phyloP scores from a whole-genome alignment of 1,140 invertebrate species.

The Mya arenaria region DNA sequence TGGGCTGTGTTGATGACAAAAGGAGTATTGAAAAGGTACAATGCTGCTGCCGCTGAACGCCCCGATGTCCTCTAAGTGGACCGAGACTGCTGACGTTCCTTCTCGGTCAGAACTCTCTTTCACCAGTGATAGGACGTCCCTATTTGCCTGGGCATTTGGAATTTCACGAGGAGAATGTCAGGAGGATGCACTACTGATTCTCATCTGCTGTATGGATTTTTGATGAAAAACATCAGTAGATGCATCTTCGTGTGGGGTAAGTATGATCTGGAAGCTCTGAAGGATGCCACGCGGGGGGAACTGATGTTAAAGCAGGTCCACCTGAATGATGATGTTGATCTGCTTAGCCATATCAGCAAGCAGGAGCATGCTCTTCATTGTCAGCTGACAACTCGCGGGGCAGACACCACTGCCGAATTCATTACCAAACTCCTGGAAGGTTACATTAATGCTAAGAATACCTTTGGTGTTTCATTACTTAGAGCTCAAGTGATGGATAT shows the following conservation, averaged over 20 bases:
- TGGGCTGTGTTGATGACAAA: slow-evolving; percentile 43
- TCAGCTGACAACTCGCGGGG: slow-evolving; percentile 54
- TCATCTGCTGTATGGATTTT: slow-evolving; percentile 61
- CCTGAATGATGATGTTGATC: neutral
- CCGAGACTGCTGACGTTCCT: neutral
- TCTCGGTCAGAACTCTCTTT: neutral
- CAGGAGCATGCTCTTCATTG: slow-evolving; percentile 62
- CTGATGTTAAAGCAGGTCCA: neutral
- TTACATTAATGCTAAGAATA: slow-evolving; percentile 46
- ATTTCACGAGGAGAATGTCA: slow-evolving; percentile 67
- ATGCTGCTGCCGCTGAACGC: neutral
- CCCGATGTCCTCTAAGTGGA: neutral
- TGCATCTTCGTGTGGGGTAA: slow-evolving; percentile 65
- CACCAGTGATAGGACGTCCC: neutral
- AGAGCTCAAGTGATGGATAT: slow-evolving; percentile 28
- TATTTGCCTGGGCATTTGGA: slow-evolving; percentile 68
- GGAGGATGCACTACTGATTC: slow-evolving; percentile 59
- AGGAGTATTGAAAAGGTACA: slow-evolving; percentile 5
- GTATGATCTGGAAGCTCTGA: neutral
- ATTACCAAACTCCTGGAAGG: slow-evolving; percentile 40
- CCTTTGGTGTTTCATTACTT: slow-evolving; percentile 59
- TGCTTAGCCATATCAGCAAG: neutral
- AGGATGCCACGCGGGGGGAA: neutral
- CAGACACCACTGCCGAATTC: slow-evolving; percentile 14
- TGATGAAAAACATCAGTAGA: slow-evolving; percentile 54